Evolutionary conservation across 1,140 invertebrate genomes (phyloP), one percentile per base, ranked within the genome.

Genomic region (Stegodyphus dumicola): DNA sequence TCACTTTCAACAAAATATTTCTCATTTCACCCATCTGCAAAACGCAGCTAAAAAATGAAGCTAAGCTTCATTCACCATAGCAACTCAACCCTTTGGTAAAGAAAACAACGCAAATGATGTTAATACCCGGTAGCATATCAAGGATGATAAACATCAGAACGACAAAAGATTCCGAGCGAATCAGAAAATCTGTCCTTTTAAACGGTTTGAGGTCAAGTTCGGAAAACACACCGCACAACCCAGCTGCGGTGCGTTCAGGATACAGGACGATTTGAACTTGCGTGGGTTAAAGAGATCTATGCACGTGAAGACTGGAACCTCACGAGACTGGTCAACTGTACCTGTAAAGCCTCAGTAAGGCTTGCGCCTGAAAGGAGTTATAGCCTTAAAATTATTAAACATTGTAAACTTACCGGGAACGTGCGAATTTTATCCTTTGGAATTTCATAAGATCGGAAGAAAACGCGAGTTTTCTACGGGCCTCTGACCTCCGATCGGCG

Each of bases 191-290:
- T 70, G 69, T 81, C 70, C 71, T 66, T 81, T 69, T 66, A 74
- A 81, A 81, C 70, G 79, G 70, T 81, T 74, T 49, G 60, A 74
- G 79, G 79, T 81, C 79, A 81, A 81, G 79, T 81, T 81, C 70
- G 56, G 69, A 79, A 80, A 69, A 52, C 53, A 67, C 65, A 17
- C 65, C 65, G 17, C 65, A 18, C 65, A n/a, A 67, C 7, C 65
- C 65, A 18, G 65, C 65, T 67, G 17, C 65, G n/a, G 65, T 17
- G 56, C 56, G n/a, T 9, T 60, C 17, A 17, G 65, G 17, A 67
- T n/a, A 17, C 65, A 67, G n/a, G 15, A 67, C 65, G 10, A 67
- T 18, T 67, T 67, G 65, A 67, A 67, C 65, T 67, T 67, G 65
- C 65, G 65, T 67, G 17, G 65, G 65, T 18, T 67, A 7, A 33